Conservation (phyloP, 2,113 vertebrate species). For the Calyptommatus sinebrachiatus region DNA sequence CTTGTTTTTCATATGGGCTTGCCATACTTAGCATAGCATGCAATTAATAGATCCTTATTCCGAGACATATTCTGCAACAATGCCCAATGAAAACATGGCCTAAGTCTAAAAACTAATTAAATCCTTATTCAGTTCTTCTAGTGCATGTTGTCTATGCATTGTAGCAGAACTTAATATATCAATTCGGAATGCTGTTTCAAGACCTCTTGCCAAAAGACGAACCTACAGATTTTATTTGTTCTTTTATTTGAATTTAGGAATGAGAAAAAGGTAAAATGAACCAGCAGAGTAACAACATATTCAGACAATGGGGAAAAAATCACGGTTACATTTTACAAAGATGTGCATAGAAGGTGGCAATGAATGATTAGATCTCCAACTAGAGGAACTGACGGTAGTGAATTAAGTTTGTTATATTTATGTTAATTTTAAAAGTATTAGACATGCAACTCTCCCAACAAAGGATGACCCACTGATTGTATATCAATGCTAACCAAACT, state of each 20-base stretch:
- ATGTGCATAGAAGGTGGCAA: slow-evolving; percentile 44
- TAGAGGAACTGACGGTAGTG: slow-evolving; percentile 48
- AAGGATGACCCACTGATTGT: slow-evolving; percentile 64
- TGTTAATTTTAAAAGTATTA: slow-evolving; percentile 52
- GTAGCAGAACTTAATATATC: not conserved
- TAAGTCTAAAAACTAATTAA: not conserved
- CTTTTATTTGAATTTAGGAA: slow-evolving; percentile 75
- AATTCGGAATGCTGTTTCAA: not conserved
- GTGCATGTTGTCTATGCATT: not conserved
- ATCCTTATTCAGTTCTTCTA: not conserved
- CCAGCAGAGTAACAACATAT: slow-evolving; percentile 45
- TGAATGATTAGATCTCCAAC: slow-evolving; percentile 48
- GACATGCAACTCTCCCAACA: slow-evolving; percentile 32
- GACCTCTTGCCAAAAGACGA: not conserved
- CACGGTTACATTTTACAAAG: slow-evolving; percentile 55
- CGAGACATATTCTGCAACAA: no score
- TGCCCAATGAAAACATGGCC: no score
- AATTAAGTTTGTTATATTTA: slow-evolving; percentile 49
- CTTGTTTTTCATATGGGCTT: no score
- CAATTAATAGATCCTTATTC: no score
- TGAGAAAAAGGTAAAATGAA: slow-evolving; percentile 50
- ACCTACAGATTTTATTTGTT: slow-evolving; percentile 67
- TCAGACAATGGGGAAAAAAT: slow-evolving; percentile 50
- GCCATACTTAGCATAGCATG: no score
- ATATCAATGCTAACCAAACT: slow-evolving; percentile 42